Base-by-base conservation (phyloP, 64 coral and sea anemone genomes). In the Hydrozoanthus tunicans region DNA sequence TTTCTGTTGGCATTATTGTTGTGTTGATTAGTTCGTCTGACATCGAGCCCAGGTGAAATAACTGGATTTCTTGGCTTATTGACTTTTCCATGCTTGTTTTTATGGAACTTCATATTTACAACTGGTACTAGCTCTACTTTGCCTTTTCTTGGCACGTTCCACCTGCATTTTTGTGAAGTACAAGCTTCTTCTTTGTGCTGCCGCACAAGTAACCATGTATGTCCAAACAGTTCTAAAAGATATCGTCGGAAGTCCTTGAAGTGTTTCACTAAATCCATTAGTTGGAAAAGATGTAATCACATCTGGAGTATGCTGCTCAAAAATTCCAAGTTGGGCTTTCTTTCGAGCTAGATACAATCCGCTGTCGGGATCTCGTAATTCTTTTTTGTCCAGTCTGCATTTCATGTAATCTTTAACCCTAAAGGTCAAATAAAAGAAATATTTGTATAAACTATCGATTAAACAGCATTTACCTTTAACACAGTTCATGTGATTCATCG, bases 101-200 rank as follows among this genome's bases (percentile, higher is more conserved):
- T 81, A 58, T 26, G 55, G 69, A 93, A 89, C 89, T 71, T 63
- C 53, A 89, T 93, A 13, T 89, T 61, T 3, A 53, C 77, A 61
- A 89, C 73, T 52, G 92, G 84, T 5, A 89, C 62, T 9, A 93
- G 77, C 12, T 59, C 77, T 53, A 85, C 92, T 93, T 89, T 93
- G 57, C 83, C 20, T 67, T 93, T 93, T 9, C 85, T 59, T 56
- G 93, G 89, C n/a, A 94, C 75, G 62, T 91, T 94, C 81, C 73
- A 94, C 15, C 78, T 85, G 54, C 93, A 94, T 85, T 89, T 80
- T 25, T 85, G 67, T 9, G 86, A 90, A 11, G 92, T 90, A 59
- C 92, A 83, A 20, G 92, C 66, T 59, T 59, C 55, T 8, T 89
- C 73, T 51, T 53, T 24, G 53, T 53, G 90, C 73, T 2, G 81